Conservation (phyloP, 1,140 invertebrate species). For the Drosophila setifemur region DNA sequence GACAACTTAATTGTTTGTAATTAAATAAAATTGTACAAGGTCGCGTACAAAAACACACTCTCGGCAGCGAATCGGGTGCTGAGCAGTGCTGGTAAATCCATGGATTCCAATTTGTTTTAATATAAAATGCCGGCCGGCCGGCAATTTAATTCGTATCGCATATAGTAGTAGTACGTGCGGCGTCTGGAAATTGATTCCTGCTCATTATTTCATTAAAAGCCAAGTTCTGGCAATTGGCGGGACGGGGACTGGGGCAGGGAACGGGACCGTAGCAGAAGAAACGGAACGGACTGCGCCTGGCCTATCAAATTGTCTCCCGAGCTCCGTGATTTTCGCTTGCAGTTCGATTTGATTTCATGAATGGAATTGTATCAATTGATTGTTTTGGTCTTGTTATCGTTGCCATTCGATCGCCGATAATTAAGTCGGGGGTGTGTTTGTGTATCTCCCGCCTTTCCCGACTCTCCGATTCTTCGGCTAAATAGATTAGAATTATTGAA, state of each 20-base stretch:
- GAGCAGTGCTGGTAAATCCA: slow-evolving; percentile 44
- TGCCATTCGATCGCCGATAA: slow-evolving; percentile 75
- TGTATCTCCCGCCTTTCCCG: not conserved
- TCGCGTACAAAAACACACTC: slow-evolving; percentile 52
- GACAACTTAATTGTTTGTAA: slow-evolving; percentile 72
- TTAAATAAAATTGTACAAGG: slow-evolving; percentile 80
- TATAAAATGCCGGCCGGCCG: slow-evolving; percentile 76
- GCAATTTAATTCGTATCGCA: slow-evolving; percentile 57
- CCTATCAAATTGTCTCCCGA: slow-evolving; percentile 45
- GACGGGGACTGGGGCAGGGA: too few relatives aligned
- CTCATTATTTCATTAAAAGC: slow-evolving; percentile 78
- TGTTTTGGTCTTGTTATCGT: slow-evolving; percentile 77
- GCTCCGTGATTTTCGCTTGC: slow-evolving; percentile 66
- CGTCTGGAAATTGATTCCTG: slow-evolving; percentile 74
- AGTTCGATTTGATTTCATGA: slow-evolving; percentile 78
- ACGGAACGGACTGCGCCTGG: not conserved
- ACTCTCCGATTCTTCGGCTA: slow-evolving; percentile 26
- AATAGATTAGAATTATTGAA: slow-evolving; percentile 68
- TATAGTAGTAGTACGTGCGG: slow-evolving; percentile 24
- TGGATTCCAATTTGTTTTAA: slow-evolving; percentile 72
- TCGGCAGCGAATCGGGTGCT: slow-evolving; percentile 1
- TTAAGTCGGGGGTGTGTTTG: slow-evolving; percentile 68
- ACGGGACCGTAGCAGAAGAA: not conserved
- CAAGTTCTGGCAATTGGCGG: slow-evolving; percentile 44
- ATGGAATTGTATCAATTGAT: slow-evolving; percentile 80